phyloP scores from a whole-genome alignment of 2,888 invertebrate genomes.

The Calameuta pallipes region DNA sequence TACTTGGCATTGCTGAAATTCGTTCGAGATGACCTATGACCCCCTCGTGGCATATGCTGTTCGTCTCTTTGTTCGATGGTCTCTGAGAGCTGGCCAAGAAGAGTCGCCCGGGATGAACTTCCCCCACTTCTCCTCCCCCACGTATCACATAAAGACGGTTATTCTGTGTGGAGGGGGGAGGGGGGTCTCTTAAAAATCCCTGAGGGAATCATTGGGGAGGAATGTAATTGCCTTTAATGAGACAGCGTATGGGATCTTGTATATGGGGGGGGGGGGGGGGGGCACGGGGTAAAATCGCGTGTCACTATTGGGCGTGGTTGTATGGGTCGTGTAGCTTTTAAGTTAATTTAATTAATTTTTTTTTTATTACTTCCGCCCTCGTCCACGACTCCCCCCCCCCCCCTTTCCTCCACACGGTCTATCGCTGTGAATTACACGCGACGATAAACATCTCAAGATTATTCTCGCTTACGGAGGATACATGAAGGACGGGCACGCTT shows the following conservation, averaged over 20 bases:
- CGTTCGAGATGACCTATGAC: slow-evolving; percentile 53
- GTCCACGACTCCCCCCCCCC: not conserved
- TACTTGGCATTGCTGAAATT: slow-evolving; percentile 57
- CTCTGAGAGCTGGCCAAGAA: not conserved
- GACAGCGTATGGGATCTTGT: not conserved
- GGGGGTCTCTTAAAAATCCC: not conserved
- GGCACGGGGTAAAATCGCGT: slow-evolving; percentile 29
- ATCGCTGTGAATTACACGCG: slow-evolving; percentile 27
- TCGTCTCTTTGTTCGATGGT: slow-evolving; percentile 33
- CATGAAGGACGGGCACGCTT: not conserved
- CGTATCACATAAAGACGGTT: not conserved
- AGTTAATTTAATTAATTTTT: slow-evolving; percentile 38
- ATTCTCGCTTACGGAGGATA: not conserved
- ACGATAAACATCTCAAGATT: slow-evolving; percentile 36
- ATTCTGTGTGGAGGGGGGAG: not conserved
- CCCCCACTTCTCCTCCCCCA: too few relatives aligned
- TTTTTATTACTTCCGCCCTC: not conserved
- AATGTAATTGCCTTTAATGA: not conserved
- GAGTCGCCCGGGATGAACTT: not conserved
- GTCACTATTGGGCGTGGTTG: slow-evolving; percentile 37
- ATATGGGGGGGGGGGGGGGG: not conserved
- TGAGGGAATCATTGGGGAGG: slow-evolving; percentile 16
- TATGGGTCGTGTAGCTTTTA: slow-evolving; percentile 39
- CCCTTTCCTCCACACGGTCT: not conserved
- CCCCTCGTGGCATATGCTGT: slow-evolving; percentile 26